These are phyloP conservation scores for Echinometra lucunter DNA, from an alignment of 53 echinoderm and acorn worm species.

Conservation along the genomic window DNA sequence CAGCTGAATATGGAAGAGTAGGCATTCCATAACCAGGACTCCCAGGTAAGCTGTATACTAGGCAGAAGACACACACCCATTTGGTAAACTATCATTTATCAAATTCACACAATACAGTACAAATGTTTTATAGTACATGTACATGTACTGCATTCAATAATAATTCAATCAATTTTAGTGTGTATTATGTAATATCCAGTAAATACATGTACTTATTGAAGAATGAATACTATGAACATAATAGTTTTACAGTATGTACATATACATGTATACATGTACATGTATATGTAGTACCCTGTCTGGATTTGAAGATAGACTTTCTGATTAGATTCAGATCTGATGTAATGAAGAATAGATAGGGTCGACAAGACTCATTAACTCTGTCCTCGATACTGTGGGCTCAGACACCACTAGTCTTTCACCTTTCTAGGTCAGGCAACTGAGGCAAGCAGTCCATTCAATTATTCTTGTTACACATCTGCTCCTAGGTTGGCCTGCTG, in stretches of 20 bases:
- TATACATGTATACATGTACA: too few species aligned
- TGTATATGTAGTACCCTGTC: too few species aligned
- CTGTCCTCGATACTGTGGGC: background rate
- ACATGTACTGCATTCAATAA: too few species aligned
- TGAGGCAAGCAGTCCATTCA: background rate
- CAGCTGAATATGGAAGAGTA: background rate
- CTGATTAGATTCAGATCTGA: background rate
- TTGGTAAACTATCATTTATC: background rate
- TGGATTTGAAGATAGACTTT: background rate
- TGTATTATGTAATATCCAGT: too few species aligned
- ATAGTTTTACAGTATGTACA: background rate
- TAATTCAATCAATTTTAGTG: too few species aligned
- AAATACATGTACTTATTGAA: too few species aligned
- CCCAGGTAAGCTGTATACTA: background rate
- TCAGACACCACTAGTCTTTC: background rate
- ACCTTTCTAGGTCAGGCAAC: conserved; percentile 42
- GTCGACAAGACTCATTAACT: conserved; percentile 50
- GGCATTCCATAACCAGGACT: too few species aligned
- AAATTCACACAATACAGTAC: background rate
- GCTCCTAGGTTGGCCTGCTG: background rate
- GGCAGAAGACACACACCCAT: background rate
- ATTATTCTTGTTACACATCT: conserved; percentile 48
- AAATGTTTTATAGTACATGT: too few species aligned
- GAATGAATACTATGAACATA: too few species aligned
- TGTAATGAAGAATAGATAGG: conserved; percentile 40